Percentiles rank a stretch among this genome's conserved stretches.
Evolutionary conservation across 1,140 invertebrate genomes (phyloP).

Genomic region (Dreissena polymorpha): DNA sequence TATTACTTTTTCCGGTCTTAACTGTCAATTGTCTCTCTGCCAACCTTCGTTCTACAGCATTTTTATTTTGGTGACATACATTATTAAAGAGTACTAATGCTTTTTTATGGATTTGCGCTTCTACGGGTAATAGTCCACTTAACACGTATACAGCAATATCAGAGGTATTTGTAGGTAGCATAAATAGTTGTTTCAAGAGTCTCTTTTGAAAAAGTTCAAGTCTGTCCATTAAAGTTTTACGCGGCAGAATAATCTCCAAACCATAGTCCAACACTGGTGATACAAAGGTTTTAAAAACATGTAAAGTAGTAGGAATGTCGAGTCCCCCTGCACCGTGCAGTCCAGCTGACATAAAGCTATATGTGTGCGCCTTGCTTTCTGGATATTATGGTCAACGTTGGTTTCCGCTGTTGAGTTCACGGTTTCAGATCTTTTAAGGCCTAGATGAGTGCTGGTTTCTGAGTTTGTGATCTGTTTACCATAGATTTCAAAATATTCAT

Average conservation of each 20-base stretch:
- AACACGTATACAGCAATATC: slow-evolving; percentile 12
- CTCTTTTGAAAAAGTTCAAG: slow-evolving; percentile 14
- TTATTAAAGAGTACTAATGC: slow-evolving; percentile 5
- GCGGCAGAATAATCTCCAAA: slow-evolving; percentile 1
- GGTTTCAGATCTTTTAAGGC: slow-evolving; percentile 6
- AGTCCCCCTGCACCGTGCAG: slow-evolving; percentile 6
- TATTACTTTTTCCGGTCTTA: too few species aligned
- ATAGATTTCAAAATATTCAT: neutral
- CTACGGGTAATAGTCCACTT: slow-evolving; percentile 5
- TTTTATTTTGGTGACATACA: slow-evolving; percentile 4
- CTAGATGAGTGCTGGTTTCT: slow-evolving; percentile 8
- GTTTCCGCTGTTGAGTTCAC: neutral
- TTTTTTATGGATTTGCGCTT: slow-evolving; percentile 11
- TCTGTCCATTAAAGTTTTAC: neutral
- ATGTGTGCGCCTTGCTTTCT: slow-evolving; percentile 19
- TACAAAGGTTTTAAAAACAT: neutral
- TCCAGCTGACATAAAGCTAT: slow-evolving; percentile 18
- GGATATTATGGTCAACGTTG: slow-evolving; percentile 6
- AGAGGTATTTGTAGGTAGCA: neutral
- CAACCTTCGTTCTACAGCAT: too few species aligned
- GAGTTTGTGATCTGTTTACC: slow-evolving; percentile 2
- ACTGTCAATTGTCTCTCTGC: too few species aligned
- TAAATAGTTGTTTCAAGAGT: slow-evolving; percentile 21
- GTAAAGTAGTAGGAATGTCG: neutral
- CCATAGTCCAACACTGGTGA: slow-evolving; percentile 1